phyloP scores from a whole-genome alignment of 2,888 invertebrate species.

The Drosophila incognita region DNA sequence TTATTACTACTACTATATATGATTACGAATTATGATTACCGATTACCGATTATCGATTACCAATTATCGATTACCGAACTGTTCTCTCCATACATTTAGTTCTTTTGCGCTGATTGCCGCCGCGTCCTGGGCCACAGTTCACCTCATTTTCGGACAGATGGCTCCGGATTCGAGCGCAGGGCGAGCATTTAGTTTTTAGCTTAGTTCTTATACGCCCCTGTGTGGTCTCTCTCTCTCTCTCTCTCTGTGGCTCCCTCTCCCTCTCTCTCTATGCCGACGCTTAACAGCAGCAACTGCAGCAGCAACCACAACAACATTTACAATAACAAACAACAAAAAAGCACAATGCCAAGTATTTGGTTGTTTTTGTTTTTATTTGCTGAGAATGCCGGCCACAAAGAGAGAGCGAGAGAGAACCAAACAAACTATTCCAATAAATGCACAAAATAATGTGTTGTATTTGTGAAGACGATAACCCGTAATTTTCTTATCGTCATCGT shows the following conservation, averaged over 20 bases:
- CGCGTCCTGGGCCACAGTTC: slow-evolving; percentile 36
- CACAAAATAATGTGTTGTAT: slow-evolving; percentile 80
- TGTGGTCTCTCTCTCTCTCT: slow-evolving; percentile 36
- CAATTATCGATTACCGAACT: slow-evolving; percentile 66
- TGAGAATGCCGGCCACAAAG: slow-evolving; percentile 24
- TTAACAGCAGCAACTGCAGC: slow-evolving; percentile 28
- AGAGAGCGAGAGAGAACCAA: slow-evolving; percentile 42
- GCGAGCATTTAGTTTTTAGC: slow-evolving; percentile 77
- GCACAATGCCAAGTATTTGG: slow-evolving; percentile 56
- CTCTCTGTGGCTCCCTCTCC: neutral
- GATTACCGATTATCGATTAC: slow-evolving; percentile 46
- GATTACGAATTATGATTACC: slow-evolving; percentile 55
- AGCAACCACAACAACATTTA: slow-evolving; percentile 1
- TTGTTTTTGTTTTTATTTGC: slow-evolving; percentile 21
- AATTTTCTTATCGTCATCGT: slow-evolving; percentile 30
- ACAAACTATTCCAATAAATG: slow-evolving; percentile 79
- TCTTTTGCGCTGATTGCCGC: slow-evolving; percentile 64
- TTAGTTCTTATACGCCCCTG: slow-evolving; percentile 72
- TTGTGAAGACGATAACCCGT: slow-evolving; percentile 62
- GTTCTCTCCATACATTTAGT: slow-evolving; percentile 80
- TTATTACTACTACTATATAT: slow-evolving; percentile 73
- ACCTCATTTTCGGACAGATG: slow-evolving; percentile 1
- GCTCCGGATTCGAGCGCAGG: slow-evolving; percentile 49
- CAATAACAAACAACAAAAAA: slow-evolving; percentile 23
- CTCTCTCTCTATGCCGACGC: slow-evolving; percentile 6